Evolutionary conservation across 2,797 vertebrate genomes (phyloP).

Genomic region (Parauchenoglanis ngamensis): DNA sequence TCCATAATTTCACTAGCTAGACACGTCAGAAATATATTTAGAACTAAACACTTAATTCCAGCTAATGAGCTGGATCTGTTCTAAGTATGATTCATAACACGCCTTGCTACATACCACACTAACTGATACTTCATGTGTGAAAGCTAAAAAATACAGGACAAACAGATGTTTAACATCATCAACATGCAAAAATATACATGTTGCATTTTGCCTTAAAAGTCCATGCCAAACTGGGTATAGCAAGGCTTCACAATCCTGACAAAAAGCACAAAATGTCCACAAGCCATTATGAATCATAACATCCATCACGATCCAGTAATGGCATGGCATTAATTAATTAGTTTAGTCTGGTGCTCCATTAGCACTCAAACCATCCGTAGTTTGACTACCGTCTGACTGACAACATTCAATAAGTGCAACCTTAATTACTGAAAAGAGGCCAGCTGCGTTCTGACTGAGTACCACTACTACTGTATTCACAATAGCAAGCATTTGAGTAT

Average conservation of each 20-base stretch:
- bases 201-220: not conserved
- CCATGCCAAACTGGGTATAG: not conserved
- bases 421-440: not conserved
- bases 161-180: slow-evolving; percentile 25
- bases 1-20: not conserved
- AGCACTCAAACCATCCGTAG: not conserved
- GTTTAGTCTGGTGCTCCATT: slow-evolving; percentile 21
- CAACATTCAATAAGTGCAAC: not conserved
- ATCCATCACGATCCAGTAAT: slow-evolving; percentile 25
- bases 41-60: slow-evolving; percentile 23
- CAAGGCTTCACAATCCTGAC: slow-evolving; percentile 13
- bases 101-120: slow-evolving; percentile 17
- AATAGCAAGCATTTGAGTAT: not conserved
- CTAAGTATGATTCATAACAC: not conserved
- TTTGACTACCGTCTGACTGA: not conserved
- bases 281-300: slow-evolving; percentile 34
- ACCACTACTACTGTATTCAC: not conserved
- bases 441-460: not conserved
- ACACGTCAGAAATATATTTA: slow-evolving; percentile 3
- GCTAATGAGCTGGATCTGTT: slow-evolving; percentile 6
- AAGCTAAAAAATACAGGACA: slow-evolving; percentile 31
- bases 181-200: slow-evolving; percentile 26
- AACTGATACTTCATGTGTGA: not conserved
- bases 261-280: slow-evolving; percentile 22
- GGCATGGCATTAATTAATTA: slow-evolving; percentile 18